Percentiles rank a stretch among this genome's conserved stretches.
Conservation (phyloP, 2,888 invertebrate species). For the Cheilosia scutellata region DNA sequence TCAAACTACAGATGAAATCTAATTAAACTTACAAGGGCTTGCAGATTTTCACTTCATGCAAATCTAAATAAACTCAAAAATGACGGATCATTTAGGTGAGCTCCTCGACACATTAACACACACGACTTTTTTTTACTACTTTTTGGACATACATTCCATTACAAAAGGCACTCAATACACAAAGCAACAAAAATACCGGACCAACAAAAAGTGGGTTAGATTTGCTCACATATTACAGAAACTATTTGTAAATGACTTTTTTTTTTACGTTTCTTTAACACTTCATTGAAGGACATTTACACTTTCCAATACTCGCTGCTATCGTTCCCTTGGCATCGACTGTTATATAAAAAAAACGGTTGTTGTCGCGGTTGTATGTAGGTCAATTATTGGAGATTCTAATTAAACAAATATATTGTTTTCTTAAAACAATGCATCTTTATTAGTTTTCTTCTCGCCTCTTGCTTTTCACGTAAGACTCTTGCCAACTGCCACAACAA, state of each 20-base stretch:
- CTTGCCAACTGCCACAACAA: conserved; percentile 69
- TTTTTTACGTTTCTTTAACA: conserved; percentile 54
- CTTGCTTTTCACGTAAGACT: conserved; percentile 39
- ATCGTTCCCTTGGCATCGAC: conserved; percentile 37
- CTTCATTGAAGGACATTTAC: conserved; percentile 67
- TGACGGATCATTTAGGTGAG: conserved; percentile 27
- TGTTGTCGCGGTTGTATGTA: conserved; percentile 21
- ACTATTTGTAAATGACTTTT: conserved; percentile 48
- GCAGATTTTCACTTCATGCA: conserved; percentile 28
- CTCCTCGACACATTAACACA: conserved; percentile 43
- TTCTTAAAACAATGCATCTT: conserved; percentile 21
- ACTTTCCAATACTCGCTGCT: conserved; percentile 50
- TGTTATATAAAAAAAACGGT: conserved; percentile 52
- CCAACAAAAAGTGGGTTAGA: conserved; percentile 10
- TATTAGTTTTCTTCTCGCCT: conserved; percentile 12
- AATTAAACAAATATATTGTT: conserved; percentile 8
- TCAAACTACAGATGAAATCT: not conserved
- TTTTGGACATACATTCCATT: conserved; percentile 47
- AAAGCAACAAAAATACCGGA: conserved; percentile 25
- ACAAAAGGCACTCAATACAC: conserved; percentile 60
- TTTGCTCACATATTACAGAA: conserved; percentile 58
- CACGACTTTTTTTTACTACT: conserved; percentile 14
- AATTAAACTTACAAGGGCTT: conserved; percentile 50
- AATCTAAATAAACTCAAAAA: conserved; percentile 32
- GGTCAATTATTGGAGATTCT: conserved; percentile 39